Percentiles rank a stretch among this genome's conserved stretches.
Conservation (phyloP, 2,888 invertebrate genomes). For the Trisateles emortualis region DNA sequence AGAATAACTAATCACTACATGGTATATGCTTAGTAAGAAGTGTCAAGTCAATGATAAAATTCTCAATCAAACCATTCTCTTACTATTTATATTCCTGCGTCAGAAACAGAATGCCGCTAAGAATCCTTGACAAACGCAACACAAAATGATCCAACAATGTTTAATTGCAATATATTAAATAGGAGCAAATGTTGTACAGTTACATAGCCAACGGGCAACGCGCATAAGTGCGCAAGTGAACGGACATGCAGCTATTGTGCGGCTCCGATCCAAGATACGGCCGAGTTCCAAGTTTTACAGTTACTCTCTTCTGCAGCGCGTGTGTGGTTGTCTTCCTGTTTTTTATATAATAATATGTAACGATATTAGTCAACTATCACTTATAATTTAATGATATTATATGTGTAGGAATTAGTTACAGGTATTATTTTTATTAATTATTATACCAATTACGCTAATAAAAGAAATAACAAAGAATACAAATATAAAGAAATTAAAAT, state of each 20-base stretch:
- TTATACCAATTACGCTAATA: too few species aligned
- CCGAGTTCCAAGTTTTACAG: conserved; percentile 51
- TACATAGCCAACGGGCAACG: conserved; percentile 45
- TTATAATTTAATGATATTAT: neutral
- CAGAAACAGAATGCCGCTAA: too few species aligned
- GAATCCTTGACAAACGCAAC: neutral
- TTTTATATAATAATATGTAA: conserved; percentile 27
- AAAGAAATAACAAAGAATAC: too few species aligned
- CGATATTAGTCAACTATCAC: conserved; percentile 1
- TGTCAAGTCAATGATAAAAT: too few species aligned
- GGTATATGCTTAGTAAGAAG: too few species aligned
- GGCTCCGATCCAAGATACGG: conserved; percentile 50
- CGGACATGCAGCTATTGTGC: conserved; percentile 56
- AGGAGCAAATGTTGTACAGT: conserved; percentile 42
- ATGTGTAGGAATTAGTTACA: too few species aligned
- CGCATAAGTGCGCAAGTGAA: conserved; percentile 49
- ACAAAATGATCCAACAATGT: conserved; percentile 21
- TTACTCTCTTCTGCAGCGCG: conserved; percentile 46
- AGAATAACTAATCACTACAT: too few species aligned
- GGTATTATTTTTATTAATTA: too few species aligned
- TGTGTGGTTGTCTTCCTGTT: conserved; percentile 42
- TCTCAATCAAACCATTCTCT: too few species aligned
- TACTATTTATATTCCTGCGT: too few species aligned
- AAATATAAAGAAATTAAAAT: too few species aligned
- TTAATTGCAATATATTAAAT: conserved; percentile 45